Evolutionary conservation across 2,113 vertebrate genomes (phyloP).

Genomic region (Megaptera novaeangliae): DNA sequence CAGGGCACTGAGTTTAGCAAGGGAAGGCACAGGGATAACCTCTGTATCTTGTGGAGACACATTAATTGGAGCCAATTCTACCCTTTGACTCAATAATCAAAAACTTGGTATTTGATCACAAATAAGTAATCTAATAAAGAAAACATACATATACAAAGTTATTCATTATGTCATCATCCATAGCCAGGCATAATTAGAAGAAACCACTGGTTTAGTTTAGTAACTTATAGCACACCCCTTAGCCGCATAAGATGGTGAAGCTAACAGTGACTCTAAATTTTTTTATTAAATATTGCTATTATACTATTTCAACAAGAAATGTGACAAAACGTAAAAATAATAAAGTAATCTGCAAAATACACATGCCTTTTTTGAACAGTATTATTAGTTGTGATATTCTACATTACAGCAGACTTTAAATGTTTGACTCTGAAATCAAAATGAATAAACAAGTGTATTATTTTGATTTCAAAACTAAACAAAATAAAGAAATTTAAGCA

Average conservation of each 20-base stretch:
- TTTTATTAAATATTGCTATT: background rate
- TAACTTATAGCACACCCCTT: background rate
- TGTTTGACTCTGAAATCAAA: conserved; percentile 42
- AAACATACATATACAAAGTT: background rate
- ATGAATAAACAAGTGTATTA: background rate
- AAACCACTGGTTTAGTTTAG: background rate
- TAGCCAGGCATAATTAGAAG: background rate
- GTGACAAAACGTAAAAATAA: background rate
- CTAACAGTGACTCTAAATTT: background rate
- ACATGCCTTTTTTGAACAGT: background rate
- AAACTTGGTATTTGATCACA: background rate
- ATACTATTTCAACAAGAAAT: background rate
- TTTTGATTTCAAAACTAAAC: conserved; percentile 22
- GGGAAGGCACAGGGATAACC: background rate
- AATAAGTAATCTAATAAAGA: background rate
- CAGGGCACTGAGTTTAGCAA: background rate
- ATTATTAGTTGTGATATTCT: background rate
- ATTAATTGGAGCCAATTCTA: background rate
- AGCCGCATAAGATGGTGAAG: background rate
- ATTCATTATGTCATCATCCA: background rate
- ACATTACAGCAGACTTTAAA: background rate
- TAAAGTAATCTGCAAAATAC: background rate
- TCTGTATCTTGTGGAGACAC: background rate
- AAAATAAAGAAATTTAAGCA: background rate
- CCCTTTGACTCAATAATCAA: background rate